phyloP scores from a whole-genome alignment of 2,797 vertebrate species.

The Myoxocephalus aenaeus region DNA sequence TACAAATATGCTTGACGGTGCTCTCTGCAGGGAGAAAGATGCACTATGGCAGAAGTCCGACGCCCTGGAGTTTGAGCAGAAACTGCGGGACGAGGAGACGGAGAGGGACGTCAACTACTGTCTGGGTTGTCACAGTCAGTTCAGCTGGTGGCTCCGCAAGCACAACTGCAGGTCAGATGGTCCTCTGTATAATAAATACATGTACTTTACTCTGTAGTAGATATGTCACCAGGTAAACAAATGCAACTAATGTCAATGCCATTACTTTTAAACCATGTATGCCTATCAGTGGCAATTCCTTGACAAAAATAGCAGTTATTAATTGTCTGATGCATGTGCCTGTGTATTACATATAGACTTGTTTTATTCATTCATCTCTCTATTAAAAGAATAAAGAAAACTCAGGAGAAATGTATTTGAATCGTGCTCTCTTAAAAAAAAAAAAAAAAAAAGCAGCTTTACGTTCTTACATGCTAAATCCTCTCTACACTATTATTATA shows the following conservation, averaged over 20 bases:
- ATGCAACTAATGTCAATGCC: not conserved
- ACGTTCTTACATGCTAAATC: not conserved
- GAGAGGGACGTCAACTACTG: conserved; percentile 89
- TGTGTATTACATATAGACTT: not conserved
- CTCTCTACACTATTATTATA: not conserved
- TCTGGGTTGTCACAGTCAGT: conserved; percentile 89
- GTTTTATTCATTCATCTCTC: not conserved
- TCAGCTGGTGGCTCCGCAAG: conserved; percentile 93
- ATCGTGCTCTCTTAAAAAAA: not conserved
- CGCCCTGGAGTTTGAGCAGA: conserved; percentile 94
- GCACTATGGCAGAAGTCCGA: conserved; percentile 94
- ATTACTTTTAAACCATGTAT: not conserved
- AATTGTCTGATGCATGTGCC: not conserved
- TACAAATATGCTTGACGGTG: conserved; percentile 18
- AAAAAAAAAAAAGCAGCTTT: too few relatives aligned
- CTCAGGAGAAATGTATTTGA: too few relatives aligned
- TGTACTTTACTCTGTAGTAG: not conserved
- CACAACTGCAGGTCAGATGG: conserved; percentile 91
- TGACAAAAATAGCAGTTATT: conserved; percentile 6
- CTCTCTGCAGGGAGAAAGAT: conserved; percentile 90
- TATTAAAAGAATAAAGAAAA: not conserved
- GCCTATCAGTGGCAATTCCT: not conserved
- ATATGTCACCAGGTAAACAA: not conserved
- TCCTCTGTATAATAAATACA: not conserved
- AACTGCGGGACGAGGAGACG: conserved; percentile 88